Base-by-base conservation (phyloP, 2,113 vertebrate genomes). In the Synchiropus splendidus region DNA sequence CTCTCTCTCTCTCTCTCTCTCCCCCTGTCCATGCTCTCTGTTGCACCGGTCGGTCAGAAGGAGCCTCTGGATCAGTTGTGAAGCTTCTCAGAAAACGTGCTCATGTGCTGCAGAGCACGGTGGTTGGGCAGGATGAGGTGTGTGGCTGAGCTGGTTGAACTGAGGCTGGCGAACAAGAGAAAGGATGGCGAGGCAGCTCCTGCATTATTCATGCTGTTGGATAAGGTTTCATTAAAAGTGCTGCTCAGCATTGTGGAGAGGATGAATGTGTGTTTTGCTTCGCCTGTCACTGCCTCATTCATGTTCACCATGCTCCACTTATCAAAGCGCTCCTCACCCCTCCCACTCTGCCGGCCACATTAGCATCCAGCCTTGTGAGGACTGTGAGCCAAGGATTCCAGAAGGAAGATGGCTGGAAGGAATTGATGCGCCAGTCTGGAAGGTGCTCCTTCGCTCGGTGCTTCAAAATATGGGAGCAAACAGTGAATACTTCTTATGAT, bases 171-270 rank as follows among this genome's bases (percentile, higher is more conserved):
- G 83, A 88, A 82, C 84, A 83, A 80, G 86, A 89, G 84, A 91
- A 84, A 52, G 67, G 55, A 59, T 80, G 86, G 81, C 75, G 75
- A 75, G 81, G 78, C 86, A 83, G 72, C 85, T 84, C 86, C 84
- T 90, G 86, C 85, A 86, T 89, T 88, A 90, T 90, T 92, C 91
- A 89, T 92, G 70, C 34, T 83, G 87, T 89, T 89, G 89, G 89
- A 90, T 91, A 89, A 92, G 87, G 84, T 90, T 92, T 92, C 92
- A 92, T 94, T 94, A 94, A 92, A 90, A 89, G 86, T 88, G 88
- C 88, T 87, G 89, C 85, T 88, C 70, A 77, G 79, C 66, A 90
- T 90, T 92, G 89, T 90, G 73, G 58, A 74, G 68, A 75, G 85
- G 85, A 87, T 90, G 88, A 93, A 91, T 92, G 89, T 89, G 81